Conservation (phyloP, 1,140 invertebrate genomes). For the Pseudobourletiella spinata region DNA sequence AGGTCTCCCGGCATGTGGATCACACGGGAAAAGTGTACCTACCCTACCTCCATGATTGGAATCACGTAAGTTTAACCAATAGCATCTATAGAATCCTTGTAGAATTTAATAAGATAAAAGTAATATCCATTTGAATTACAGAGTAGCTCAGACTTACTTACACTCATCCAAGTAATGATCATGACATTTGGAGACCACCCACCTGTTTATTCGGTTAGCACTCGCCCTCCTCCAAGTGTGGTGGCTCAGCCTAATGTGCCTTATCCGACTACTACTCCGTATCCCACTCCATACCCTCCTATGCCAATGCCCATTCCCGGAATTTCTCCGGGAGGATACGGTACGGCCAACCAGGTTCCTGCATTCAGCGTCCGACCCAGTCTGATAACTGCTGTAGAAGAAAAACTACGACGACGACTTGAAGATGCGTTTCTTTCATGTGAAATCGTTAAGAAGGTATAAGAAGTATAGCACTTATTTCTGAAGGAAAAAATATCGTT, state of each 20-base stretch:
- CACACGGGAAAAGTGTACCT: slow-evolving; percentile 92
- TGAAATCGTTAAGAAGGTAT: slow-evolving; percentile 31
- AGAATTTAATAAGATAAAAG: slow-evolving; percentile 1
- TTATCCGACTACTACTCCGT: slow-evolving; percentile 52
- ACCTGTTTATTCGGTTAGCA: slow-evolving; percentile 71
- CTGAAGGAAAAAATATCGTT: too few species aligned
- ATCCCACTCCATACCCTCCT: slow-evolving; percentile 33
- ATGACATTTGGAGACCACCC: slow-evolving; percentile 89
- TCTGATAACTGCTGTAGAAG: slow-evolving; percentile 85
- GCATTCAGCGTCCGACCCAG: slow-evolving; percentile 66
- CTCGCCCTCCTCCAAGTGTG: slow-evolving; percentile 26
- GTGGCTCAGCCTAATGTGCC: slow-evolving; percentile 39
- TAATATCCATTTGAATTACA: slow-evolving; percentile 39
- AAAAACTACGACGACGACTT: slow-evolving; percentile 76
- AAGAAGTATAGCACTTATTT: too few species aligned
- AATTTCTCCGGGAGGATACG: slow-evolving; percentile 17
- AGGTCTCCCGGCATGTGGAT: slow-evolving; percentile 88
- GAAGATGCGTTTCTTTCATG: slow-evolving; percentile 53
- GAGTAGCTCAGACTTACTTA: slow-evolving; percentile 70
- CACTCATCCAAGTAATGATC: slow-evolving; percentile 83
- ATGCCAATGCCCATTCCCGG: slow-evolving; percentile 52
- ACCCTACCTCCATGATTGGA: slow-evolving; percentile 95
- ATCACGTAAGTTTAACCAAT: slow-evolving; percentile 63
- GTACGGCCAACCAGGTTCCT: slow-evolving; percentile 11
- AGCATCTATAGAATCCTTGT: not conserved